Conservation (phyloP, 2,888 invertebrate species). For the Oligia strigilis region DNA sequence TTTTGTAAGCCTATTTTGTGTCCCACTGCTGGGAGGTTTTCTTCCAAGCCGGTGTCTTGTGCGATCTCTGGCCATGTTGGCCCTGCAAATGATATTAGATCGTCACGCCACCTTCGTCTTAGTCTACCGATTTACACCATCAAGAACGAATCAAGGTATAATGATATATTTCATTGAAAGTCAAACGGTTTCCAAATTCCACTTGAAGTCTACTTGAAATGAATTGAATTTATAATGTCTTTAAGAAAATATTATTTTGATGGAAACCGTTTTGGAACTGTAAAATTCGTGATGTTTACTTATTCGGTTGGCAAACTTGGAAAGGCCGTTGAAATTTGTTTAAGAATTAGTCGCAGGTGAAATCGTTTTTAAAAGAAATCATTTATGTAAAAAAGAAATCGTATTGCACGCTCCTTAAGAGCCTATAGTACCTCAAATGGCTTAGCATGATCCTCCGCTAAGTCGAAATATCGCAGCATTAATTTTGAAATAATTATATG, state of each 20-base stretch:
- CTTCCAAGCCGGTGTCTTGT: too few species aligned
- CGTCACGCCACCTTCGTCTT: too few species aligned
- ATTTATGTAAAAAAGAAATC: background rate
- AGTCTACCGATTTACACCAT: background rate
- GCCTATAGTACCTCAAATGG: too few species aligned
- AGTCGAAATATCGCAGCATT: too few species aligned
- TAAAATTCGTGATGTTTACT: background rate
- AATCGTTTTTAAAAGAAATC: background rate
- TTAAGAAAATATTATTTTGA: constrained; percentile 11
- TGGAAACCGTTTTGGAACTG: constrained; percentile 7
- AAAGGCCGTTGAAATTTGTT: background rate
- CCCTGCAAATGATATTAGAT: too few species aligned
- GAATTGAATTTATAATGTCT: constrained; percentile 12
- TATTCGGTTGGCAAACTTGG: background rate
- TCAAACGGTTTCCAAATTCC: constrained; percentile 28
- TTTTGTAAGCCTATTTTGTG: too few species aligned
- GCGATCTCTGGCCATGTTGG: too few species aligned
- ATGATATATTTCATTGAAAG: constrained; percentile 15
- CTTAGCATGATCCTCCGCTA: too few species aligned
- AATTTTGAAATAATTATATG: too few species aligned
- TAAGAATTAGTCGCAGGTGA: background rate
- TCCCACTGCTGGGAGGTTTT: too few species aligned
- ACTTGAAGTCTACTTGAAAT: background rate
- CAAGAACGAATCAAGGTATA: constrained; percentile 14
- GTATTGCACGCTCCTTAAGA: background rate